These are phyloP conservation scores for Numenius phaeopus DNA, from an alignment of 2,797 vertebrate species.

Conservation along the genomic window DNA sequence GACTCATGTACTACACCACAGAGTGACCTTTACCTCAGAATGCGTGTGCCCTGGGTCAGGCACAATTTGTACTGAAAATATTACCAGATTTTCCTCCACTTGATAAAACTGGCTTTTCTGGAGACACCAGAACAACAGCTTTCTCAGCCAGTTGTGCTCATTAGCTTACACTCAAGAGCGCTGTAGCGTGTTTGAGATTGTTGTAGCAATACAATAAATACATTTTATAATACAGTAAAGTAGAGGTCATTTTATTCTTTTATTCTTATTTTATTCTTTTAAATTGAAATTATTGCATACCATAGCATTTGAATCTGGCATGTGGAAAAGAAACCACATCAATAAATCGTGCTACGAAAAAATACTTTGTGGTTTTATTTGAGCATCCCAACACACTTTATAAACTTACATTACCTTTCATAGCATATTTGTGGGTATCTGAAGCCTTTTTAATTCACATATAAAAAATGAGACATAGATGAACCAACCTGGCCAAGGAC, in stretches of 20 bases:
- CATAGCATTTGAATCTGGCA: not conserved
- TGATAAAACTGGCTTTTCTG: not conserved
- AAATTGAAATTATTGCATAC: not conserved
- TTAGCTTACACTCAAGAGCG: not conserved
- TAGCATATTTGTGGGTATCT: not conserved
- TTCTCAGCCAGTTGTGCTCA: not conserved
- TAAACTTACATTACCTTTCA: not conserved
- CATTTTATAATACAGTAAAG: not conserved
- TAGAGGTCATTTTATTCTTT: not conserved
- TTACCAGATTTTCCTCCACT: not conserved
- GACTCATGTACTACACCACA: not conserved
- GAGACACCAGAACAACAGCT: not conserved
- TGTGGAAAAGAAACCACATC: not conserved
- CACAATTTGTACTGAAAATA: not conserved
- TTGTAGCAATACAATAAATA: not conserved
- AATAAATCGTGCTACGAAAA: not conserved
- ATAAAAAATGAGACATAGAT: not conserved
- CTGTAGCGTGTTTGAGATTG: not conserved
- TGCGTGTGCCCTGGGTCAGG: not conserved
- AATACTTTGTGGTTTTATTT: not conserved
- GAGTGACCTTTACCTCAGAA: slow-evolving; percentile 10
- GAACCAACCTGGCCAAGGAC: not conserved
- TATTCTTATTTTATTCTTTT: not conserved
- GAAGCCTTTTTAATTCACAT: not conserved
- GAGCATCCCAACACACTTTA: not conserved